phyloP scores from a whole-genome alignment of 1,140 invertebrate genomes.

The Drosophila rhopaloa region DNA sequence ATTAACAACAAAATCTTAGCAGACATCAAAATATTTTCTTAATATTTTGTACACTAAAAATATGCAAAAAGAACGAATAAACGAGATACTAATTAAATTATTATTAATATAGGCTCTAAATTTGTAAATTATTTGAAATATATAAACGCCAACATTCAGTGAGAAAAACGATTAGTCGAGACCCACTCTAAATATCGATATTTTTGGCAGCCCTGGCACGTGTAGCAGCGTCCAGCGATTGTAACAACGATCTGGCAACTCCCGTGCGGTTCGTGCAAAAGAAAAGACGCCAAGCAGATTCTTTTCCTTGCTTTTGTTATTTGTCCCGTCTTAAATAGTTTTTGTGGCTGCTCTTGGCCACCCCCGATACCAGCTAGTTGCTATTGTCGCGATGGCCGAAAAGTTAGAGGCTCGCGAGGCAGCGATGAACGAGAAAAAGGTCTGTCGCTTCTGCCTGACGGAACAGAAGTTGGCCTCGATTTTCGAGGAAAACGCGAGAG shows the following conservation, averaged over 20 bases:
- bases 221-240: slow-evolving; percentile 5
- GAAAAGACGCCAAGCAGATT: slow-evolving; percentile 41
- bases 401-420: slow-evolving; percentile 43
- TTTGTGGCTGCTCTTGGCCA: not conserved
- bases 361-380: not conserved
- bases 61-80: too few species aligned
- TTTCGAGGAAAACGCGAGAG: slow-evolving; percentile 86
- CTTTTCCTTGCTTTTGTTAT: slow-evolving; percentile 18
- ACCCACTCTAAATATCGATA: not conserved
- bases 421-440: slow-evolving; percentile 85
- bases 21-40: too few species aligned
- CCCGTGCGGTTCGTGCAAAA: slow-evolving; percentile 31
- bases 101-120: too few species aligned
- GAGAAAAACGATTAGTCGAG: not conserved
- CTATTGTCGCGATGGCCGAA: slow-evolving; percentile 40
- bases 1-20: too few species aligned
- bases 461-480: slow-evolving; percentile 87
- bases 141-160: too few species aligned
- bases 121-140: too few species aligned
- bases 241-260: not conserved
- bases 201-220: not conserved
- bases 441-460: slow-evolving; percentile 90
- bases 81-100: too few species aligned
- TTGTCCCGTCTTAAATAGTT: too few species aligned
- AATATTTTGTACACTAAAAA: too few species aligned